Base-by-base conservation (phyloP, 2,113 vertebrate species). In the Cyprinus carpio region DNA sequence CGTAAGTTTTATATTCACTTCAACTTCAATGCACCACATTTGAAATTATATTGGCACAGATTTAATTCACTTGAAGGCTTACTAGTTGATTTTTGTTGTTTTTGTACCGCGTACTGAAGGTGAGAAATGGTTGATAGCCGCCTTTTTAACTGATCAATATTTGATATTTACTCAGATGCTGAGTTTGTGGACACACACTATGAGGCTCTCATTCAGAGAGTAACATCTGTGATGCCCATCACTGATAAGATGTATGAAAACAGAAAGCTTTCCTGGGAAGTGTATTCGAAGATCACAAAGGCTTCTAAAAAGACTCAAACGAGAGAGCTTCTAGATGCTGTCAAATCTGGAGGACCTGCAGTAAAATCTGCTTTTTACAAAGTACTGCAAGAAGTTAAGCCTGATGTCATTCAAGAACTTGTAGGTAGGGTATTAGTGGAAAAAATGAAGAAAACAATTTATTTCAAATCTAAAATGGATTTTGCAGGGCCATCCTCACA, bases 91-190 rank as follows among this genome's bases (percentile, higher is more conserved):
- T n/a, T 75, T 15, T 4, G 12, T 51, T 29, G 3, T 6, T 67
- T 34, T 69, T 40, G 29, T 65, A 16, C 13, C 29, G 1, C 13
- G 25, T 29, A 7, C 25, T 65, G 27, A 31, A 67, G 64, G 4
- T 9, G 64, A 65, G 62, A 31, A 29, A 29, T 16, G 62, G 15
- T 27, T 27, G 60, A 64, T 13, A 64, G 3, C 58, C n/a, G n/a
- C n/a, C n/a, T 60, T 60, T 6, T 46, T 12, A 46, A 46, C 49
- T 51, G 49, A 15, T 4, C 15, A 13, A 15, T 51, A 51, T 51
- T 51, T 51, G 51, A 27, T 25, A 4, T 71, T 71, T 71, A 49
- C 1, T 23, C 34, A 86, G 85, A 31, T 78, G 62, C 25, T 74
- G 16, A 2, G 10, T 83, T 86, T 78, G 49, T 86, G 51, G 34